Conservation (phyloP, 2,113 vertebrate species). For the Amphiprion percula region DNA sequence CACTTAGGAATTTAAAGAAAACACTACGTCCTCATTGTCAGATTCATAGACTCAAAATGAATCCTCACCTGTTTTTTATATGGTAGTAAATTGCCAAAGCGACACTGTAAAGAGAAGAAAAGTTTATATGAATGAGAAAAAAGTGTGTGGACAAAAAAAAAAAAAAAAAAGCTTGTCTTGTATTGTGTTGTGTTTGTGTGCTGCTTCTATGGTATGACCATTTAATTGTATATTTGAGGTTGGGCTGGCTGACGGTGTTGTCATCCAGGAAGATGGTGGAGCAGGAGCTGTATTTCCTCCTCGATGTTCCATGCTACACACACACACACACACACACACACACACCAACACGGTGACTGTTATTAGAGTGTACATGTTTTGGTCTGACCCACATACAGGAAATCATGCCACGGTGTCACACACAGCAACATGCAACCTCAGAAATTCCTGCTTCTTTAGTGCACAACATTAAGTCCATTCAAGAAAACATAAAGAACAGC, state of each 20-base stretch:
- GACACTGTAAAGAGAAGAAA: constrained; percentile 85
- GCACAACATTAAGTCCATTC: too few relatives aligned
- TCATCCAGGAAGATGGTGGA: constrained; percentile 98
- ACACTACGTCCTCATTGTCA: too few relatives aligned
- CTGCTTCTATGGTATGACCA: constrained; percentile 84
- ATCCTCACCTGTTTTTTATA: constrained; percentile 97
- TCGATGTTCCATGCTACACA: constrained; percentile 87
- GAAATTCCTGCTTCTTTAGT: too few relatives aligned
- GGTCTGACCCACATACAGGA: constrained; percentile 35
- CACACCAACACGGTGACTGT: constrained; percentile 23
- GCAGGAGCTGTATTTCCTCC: constrained; percentile 95
- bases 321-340: constrained; percentile 26
- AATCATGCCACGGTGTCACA: neutral
- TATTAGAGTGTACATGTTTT: constrained; percentile 50
- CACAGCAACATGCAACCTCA: neutral
- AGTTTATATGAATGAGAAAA: neutral
- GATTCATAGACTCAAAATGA: neutral
- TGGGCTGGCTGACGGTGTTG: constrained; percentile 98
- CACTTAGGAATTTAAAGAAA: too few relatives aligned
- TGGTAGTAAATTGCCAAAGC: constrained; percentile 98
- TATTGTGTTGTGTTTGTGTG: neutral
- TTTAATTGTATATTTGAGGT: constrained; percentile 99
- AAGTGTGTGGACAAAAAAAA: neutral
- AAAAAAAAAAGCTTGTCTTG: neutral
- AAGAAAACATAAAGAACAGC: too few relatives aligned